Percentiles rank a stretch among this genome's conserved stretches.
These are phyloP conservation scores for Clavelina lepadiformis DNA, from an alignment of 23 tunicate genomes.

Conservation along the genomic window DNA sequence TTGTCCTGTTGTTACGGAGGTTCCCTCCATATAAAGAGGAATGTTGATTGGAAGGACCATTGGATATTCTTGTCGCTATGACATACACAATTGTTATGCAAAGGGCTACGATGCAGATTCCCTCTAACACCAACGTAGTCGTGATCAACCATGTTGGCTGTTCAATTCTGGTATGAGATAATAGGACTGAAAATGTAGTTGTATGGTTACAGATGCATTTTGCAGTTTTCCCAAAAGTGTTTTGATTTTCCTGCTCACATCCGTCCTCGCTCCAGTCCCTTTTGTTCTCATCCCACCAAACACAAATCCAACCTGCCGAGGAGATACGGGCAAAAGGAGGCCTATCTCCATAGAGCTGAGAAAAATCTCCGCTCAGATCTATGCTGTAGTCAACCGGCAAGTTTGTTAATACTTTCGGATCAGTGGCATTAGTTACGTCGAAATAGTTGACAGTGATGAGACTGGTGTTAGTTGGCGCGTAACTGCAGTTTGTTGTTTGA, in stretches of 20 bases:
- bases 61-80: conserved; percentile 4
- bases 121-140: conserved; percentile 6
- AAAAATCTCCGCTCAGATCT: conserved; percentile 4
- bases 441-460: conserved; percentile 10
- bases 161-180: conserved; percentile 10
- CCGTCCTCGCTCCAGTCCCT: conserved; percentile 32
- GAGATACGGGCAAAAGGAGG: neutral
- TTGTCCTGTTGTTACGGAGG: conserved; percentile 23
- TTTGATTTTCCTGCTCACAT: neutral
- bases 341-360: neutral
- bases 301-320: neutral
- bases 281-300: neutral
- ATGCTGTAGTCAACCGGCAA: conserved; percentile 12
- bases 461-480: conserved; percentile 9
- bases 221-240: neutral
- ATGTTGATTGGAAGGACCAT: neutral
- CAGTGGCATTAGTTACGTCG: neutral
- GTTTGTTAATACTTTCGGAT: neutral
- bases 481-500: conserved; percentile 3
- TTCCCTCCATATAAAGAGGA: neutral
- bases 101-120: conserved; percentile 20
- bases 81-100: conserved; percentile 11
- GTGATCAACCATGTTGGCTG: conserved; percentile 28
- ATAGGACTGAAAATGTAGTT: conserved; percentile 34
- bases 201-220: conserved; percentile 41